Percentiles rank a stretch among this genome's conserved stretches.
phyloP scores from a whole-genome alignment of 2,888 invertebrate genomes.

The Lumbricus terrestris region DNA sequence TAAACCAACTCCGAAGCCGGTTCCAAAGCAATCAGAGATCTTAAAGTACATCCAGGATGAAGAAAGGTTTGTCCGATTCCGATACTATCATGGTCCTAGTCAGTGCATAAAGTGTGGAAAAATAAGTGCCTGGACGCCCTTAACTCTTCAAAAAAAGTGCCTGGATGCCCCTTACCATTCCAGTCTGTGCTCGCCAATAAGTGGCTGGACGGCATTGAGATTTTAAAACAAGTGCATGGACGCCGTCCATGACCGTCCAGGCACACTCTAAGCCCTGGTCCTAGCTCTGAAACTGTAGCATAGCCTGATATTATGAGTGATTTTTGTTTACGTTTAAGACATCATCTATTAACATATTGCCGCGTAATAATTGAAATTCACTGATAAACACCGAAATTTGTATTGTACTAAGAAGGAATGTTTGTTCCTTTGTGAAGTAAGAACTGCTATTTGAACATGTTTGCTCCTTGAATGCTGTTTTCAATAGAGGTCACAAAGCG shows the following conservation, averaged over 20 bases:
- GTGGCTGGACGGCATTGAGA: too few relatives aligned
- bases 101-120: too few relatives aligned
- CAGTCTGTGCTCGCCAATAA: too few relatives aligned
- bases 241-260: too few relatives aligned
- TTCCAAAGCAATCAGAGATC: slow-evolving; percentile 22
- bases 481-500: too few relatives aligned
- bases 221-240: too few relatives aligned
- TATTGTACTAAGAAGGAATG: background rate
- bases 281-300: background rate
- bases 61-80: slow-evolving; percentile 24
- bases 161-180: too few relatives aligned
- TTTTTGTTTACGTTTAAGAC: background rate
- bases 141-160: too few relatives aligned
- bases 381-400: background rate
- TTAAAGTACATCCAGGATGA: slow-evolving; percentile 32
- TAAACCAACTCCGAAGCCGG: background rate
- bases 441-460: background rate
- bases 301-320: background rate
- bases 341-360: too few relatives aligned
- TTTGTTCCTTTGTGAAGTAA: background rate
- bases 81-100: background rate
- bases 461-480: too few relatives aligned
- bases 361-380: background rate
- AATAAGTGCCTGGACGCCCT: too few relatives aligned
- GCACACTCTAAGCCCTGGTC: too few relatives aligned